These are phyloP conservation scores for Drosophila barbarae DNA, from an alignment of 2,888 invertebrate species.

Conservation along the genomic window DNA sequence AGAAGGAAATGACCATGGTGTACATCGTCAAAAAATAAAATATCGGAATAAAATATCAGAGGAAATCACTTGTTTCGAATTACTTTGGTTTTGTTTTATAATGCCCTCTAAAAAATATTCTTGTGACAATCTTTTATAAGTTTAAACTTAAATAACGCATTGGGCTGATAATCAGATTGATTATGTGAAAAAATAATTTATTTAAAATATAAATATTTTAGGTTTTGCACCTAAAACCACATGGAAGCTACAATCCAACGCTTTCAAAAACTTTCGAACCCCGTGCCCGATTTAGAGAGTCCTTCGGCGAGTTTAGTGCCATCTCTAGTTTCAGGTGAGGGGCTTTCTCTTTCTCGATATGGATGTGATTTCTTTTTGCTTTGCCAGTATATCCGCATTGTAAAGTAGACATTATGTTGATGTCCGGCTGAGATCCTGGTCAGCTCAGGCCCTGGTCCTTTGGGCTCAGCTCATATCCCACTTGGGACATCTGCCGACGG, in stretches of 20 bases:
- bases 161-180: too few relatives aligned
- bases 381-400: constrained; percentile 75
- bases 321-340: constrained; percentile 22
- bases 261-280: background rate
- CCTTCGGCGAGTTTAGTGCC: background rate
- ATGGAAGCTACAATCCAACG: background rate
- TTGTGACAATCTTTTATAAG: too few relatives aligned
- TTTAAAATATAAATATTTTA: background rate
- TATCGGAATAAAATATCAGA: background rate
- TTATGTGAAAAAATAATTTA: too few relatives aligned
- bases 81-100: background rate
- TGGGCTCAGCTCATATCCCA: constrained; percentile 64
- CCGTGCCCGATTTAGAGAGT: background rate
- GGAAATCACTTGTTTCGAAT: background rate
- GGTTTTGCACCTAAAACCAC: background rate
- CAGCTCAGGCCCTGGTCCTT: constrained; percentile 12
- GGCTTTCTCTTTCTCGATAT: constrained; percentile 45
- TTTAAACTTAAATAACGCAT: background rate
- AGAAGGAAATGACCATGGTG: background rate
- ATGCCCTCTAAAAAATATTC: background rate
- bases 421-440: constrained; percentile 49
- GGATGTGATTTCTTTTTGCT: constrained; percentile 70
- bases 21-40: background rate
- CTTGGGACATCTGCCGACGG: constrained; percentile 70
- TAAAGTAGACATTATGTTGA: constrained; percentile 79